phyloP scores from a whole-genome alignment of 2,113 vertebrate genomes.

The Rhinoderma darwinii region DNA sequence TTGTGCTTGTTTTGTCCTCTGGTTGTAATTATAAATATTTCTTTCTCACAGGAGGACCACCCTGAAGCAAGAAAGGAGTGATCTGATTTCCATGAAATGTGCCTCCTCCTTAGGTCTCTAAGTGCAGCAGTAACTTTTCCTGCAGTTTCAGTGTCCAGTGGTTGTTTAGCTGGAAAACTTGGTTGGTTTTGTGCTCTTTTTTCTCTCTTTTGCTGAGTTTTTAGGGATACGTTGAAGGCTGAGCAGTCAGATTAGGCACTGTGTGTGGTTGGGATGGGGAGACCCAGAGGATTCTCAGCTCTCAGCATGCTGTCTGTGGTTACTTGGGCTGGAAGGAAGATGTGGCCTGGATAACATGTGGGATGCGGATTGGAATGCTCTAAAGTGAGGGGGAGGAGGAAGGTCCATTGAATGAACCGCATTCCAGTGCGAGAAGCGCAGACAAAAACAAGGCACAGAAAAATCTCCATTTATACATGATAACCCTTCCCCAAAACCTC shows the following conservation, averaged over 20 bases:
- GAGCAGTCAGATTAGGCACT: slow-evolving; percentile 60
- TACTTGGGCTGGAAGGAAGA: slow-evolving; percentile 56
- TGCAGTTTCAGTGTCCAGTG: slow-evolving; percentile 16
- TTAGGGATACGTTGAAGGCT: slow-evolving; percentile 33
- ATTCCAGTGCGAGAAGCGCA: slow-evolving; percentile 40
- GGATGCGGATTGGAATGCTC: slow-evolving; percentile 51
- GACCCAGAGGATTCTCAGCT: slow-evolving; percentile 61
- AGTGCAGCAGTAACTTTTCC: slow-evolving; percentile 44
- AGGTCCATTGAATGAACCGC: slow-evolving; percentile 9
- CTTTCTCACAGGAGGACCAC: slow-evolving; percentile 58
- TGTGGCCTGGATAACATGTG: slow-evolving; percentile 58
- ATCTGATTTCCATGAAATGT: slow-evolving; percentile 47
- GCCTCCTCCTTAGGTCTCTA: slow-evolving; percentile 21
- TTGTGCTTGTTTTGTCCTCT: slow-evolving; percentile 48
- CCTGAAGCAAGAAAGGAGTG: slow-evolving; percentile 54
- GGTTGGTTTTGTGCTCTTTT: neutral
- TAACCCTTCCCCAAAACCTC: neutral
- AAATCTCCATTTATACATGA: neutral
- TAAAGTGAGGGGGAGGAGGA: slow-evolving; percentile 39
- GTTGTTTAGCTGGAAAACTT: neutral
- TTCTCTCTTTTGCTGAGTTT: slow-evolving; percentile 51
- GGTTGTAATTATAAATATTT: slow-evolving; percentile 50
- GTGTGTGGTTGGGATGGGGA: slow-evolving; percentile 62
- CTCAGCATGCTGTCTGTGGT: slow-evolving; percentile 62
- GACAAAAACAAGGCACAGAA: slow-evolving; percentile 41